These are phyloP conservation scores for Campoletis sonorensis DNA, from an alignment of 1,140 invertebrate genomes.

Conservation along the genomic window DNA sequence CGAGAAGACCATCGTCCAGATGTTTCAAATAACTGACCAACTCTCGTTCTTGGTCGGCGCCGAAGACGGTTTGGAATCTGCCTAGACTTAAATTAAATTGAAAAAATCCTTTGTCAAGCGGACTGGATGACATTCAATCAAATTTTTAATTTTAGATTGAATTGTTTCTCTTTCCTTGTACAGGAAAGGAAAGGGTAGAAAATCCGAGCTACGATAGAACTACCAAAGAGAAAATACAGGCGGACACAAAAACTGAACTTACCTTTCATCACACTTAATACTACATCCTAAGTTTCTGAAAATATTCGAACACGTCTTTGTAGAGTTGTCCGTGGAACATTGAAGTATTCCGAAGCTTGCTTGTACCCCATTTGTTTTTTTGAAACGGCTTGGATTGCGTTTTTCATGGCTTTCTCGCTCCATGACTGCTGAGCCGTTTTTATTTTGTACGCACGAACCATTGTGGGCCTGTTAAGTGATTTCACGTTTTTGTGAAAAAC, in stretches of 20 bases:
- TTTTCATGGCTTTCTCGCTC: neutral
- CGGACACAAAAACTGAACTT: neutral
- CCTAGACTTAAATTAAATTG: constrained; percentile 36
- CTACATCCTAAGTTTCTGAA: neutral
- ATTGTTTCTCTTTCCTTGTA: too few relatives aligned
- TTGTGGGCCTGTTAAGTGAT: too few relatives aligned
- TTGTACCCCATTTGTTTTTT: neutral
- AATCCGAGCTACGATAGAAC: too few relatives aligned
- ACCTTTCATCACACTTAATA: neutral
- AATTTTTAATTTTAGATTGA: too few relatives aligned
- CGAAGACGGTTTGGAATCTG: constrained; percentile 26
- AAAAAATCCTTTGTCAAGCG: too few relatives aligned
- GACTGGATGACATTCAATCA: too few relatives aligned
- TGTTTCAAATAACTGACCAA: neutral
- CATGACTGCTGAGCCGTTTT: neutral
- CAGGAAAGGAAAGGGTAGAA: neutral
- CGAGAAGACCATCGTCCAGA: constrained; percentile 7
- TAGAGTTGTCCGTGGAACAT: neutral
- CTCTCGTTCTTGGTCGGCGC: constrained; percentile 5
- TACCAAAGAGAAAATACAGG: too few relatives aligned
- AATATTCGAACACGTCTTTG: neutral
- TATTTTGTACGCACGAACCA: neutral
- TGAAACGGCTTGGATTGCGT: neutral
- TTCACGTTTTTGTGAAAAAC: too few relatives aligned
- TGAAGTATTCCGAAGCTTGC: neutral